phyloP scores from a whole-genome alignment of 2,113 vertebrate species.

The Coturnix japonica region DNA sequence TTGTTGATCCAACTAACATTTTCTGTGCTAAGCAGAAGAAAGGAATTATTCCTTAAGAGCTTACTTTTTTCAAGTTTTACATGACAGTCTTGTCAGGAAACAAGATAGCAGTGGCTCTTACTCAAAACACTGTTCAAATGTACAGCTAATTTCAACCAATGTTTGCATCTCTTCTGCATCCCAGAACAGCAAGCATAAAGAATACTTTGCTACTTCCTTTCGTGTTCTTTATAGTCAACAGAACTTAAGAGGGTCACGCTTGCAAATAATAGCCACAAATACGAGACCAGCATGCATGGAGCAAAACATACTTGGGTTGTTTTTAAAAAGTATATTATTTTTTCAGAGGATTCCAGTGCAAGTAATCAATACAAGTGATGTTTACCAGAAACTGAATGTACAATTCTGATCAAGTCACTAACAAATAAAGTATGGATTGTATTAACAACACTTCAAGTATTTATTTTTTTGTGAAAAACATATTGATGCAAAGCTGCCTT shows the following conservation, averaged over 20 bases:
- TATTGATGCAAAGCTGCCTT: background rate
- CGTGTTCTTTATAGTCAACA: background rate
- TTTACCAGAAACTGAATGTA: background rate
- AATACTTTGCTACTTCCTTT: background rate
- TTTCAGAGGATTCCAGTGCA: background rate
- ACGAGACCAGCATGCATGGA: fast-evolving
- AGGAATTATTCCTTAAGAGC: background rate
- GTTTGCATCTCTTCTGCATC: background rate
- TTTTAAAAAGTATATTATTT: background rate
- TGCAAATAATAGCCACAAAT: background rate
- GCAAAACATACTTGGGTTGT: background rate
- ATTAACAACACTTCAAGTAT: background rate
- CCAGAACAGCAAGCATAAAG: background rate
- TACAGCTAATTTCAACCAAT: background rate
- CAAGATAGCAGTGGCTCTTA: background rate
- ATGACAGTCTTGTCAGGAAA: background rate
- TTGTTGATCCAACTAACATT: background rate
- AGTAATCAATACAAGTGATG: background rate
- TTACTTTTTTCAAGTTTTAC: background rate
- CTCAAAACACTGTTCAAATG: background rate
- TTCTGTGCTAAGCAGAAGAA: background rate
- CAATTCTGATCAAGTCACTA: background rate
- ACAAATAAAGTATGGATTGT: background rate
- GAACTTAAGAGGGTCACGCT: background rate
- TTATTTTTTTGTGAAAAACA: background rate